Base-by-base conservation (phyloP, 2,113 vertebrate species). In the Crotalus tigris region DNA sequence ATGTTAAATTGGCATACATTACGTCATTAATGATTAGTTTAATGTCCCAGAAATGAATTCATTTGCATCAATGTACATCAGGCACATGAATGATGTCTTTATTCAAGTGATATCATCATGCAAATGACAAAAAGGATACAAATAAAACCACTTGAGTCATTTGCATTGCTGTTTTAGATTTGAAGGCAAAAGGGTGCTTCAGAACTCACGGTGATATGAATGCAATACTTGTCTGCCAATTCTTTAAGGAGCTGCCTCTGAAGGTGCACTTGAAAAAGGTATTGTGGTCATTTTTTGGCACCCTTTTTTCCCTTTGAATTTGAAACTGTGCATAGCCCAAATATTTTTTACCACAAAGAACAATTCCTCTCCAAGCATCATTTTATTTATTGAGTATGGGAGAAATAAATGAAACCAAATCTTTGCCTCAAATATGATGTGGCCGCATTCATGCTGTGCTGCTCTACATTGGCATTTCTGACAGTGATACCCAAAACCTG, bases 401-500 rank as follows among this genome's bases (percentile, higher is more conserved):
- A 51, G 49, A 51, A 51, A 51, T 51, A 51, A 39, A 81, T 21
- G 7, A 88, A 51, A 93, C 91, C 19, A 46, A 95, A 86, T 7
- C 54, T 91, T 96, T 94, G 75, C 87, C 69, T 93, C 23, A 85
- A 46, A n/a, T 33, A 75, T 58, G 88, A 24, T 59, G 46, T 8
- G 13, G 91, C 59, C 92, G 91, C 54, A 93, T 95, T 97, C 95
- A 97, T 90, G 96, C 96, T 96, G 92, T 95, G 94, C 93, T 96
- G 96, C 95, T 57, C 94, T 89, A 6, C 0, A 46, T 23, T 91
- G 0, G 95, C 95, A 93, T 13, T 58, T 95, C 94, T 96, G 96
- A 97, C 96, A 96, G 95, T 97, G 96, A 97, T 97, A 97, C 96
- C 96, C 96, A 97, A 97, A 97, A 97, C 95, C 97, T 96, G 96